phyloP scores from a whole-genome alignment of 2,797 vertebrate species.

The Ammospiza maritima region DNA sequence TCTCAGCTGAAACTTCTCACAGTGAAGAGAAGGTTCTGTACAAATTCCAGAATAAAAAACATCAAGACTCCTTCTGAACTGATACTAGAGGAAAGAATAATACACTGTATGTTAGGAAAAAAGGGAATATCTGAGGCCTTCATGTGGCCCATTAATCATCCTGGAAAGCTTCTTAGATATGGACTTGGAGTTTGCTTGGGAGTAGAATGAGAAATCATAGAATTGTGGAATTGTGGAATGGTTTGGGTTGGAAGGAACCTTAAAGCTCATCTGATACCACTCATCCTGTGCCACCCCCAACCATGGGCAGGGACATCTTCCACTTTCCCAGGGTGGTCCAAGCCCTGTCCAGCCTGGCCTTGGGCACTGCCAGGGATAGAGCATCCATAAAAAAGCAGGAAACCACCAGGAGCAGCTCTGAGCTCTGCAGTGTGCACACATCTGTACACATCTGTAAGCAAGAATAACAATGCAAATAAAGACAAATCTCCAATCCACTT shows the following conservation, averaged over 20 bases:
- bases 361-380: accelerated
- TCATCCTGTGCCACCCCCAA: too few relatives aligned
- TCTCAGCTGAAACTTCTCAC: neutral
- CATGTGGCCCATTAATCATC: neutral
- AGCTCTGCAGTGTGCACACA: neutral
- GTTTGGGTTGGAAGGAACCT: neutral
- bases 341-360: accelerated
- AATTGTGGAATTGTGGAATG: neutral
- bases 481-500: too few relatives aligned
- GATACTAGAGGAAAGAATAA: neutral
- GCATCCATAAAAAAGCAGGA: neutral
- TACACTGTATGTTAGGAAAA: neutral
- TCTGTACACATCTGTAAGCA: neutral
- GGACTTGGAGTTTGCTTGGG: neutral
- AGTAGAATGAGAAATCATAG: neutral
- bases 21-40: neutral
- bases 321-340: neutral
- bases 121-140: neutral
- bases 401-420: neutral
- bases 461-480: neutral
- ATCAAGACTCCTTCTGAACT: neutral
- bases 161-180: neutral
- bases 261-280: accelerated
- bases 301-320: neutral
- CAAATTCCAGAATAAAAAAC: neutral